A percentile compares a stretch with the other conserved stretches of the same genome.
These are phyloP conservation scores for Psittacula cyanocephala DNA, from an alignment of 2,113 vertebrate genomes.

Conservation along the genomic window DNA sequence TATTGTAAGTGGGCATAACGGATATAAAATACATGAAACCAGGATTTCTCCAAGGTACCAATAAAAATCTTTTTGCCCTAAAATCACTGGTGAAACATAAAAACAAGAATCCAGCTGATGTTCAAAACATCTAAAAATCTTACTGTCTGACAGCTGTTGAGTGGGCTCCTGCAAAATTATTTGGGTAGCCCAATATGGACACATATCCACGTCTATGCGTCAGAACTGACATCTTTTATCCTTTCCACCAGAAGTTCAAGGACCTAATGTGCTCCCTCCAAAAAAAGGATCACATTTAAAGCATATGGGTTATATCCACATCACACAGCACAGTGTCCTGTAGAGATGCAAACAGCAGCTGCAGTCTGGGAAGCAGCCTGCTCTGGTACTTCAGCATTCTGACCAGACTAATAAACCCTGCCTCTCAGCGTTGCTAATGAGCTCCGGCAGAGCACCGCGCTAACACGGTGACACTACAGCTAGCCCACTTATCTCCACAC, in stretches of 20 bases:
- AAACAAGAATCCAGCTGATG: background rate
- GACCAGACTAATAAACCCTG: background rate
- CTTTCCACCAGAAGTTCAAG: background rate
- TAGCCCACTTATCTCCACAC: background rate
- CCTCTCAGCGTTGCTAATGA: background rate
- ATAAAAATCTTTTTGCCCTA: background rate
- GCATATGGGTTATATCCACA: background rate
- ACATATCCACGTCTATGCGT: background rate
- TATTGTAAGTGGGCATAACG: background rate
- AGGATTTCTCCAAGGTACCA: background rate
- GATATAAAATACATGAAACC: background rate
- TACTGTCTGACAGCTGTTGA: constrained; percentile 1
- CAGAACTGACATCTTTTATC: background rate
- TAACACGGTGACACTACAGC: background rate
- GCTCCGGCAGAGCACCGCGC: background rate
- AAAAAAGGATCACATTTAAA: background rate
- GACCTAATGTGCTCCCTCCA: background rate
- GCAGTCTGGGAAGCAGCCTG: background rate
- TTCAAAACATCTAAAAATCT: background rate
- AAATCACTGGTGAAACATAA: background rate
- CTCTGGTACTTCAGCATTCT: background rate
- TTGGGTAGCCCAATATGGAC: background rate
- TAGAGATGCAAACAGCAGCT: background rate
- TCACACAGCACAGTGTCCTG: background rate
- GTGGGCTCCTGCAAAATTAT: background rate